Conservation (phyloP, 2,113 vertebrate species). For the Neodontobutis hainanensis region DNA sequence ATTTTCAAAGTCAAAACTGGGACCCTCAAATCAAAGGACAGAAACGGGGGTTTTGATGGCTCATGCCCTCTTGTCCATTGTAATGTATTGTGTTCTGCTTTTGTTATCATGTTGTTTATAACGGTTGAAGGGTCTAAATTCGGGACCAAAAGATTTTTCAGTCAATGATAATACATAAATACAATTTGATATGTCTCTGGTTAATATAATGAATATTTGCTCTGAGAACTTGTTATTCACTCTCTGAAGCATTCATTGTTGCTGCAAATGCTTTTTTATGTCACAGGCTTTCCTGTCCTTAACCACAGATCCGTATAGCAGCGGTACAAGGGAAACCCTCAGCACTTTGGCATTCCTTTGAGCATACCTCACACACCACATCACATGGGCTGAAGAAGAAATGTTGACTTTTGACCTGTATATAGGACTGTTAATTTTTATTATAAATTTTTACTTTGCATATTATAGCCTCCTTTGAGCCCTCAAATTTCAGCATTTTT, state of each 20-base stretch:
- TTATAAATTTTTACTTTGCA: constrained; percentile 14
- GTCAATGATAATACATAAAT: no score
- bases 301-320: constrained; percentile 40
- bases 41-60: no score
- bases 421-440: constrained; percentile 30
- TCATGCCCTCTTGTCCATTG: no score
- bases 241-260: constrained; percentile 44
- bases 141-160: no score
- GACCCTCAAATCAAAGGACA: no score
- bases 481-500: no score
- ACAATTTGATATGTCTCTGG: no score
- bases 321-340: constrained; percentile 67
- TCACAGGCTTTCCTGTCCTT: constrained; percentile 57
- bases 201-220: constrained; percentile 43
- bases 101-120: no score
- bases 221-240: constrained; percentile 49
- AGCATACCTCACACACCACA: constrained; percentile 60
- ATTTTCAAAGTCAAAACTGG: no score
- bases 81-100: no score
- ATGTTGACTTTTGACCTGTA: constrained; percentile 71
- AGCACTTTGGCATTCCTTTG: constrained; percentile 63
- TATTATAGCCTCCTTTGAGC: constrained; percentile 47
- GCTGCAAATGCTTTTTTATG: constrained; percentile 61
- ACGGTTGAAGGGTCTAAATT: no score
- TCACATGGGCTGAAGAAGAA: constrained; percentile 61